Base-by-base conservation (phyloP, 2,888 invertebrate species). In the Latrodectus elegans region DNA sequence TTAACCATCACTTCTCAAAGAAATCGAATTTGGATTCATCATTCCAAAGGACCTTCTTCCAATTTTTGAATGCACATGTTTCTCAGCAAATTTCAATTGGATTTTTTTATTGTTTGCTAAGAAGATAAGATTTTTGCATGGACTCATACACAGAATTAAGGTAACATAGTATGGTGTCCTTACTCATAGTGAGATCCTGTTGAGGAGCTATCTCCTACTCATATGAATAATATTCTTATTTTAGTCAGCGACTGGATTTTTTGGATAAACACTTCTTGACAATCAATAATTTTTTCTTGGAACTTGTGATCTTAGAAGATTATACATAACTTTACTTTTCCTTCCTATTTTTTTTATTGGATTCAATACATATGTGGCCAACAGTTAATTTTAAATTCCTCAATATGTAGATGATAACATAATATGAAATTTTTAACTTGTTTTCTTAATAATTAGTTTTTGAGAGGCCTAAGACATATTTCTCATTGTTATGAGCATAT, bases 21-120 rank as follows among this genome's bases (percentile, higher is more conserved):
- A 38, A 70, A 10, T 70, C 49, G 49, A 70, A 70, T 70, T 70
- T 70, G 70, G 49, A 70, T 70, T 70, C 70, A 22, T 26, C 70
- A 38, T 38, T 70, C 70, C 14, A 38, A 70, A 70, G 38, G 26
- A 38, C 22, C 10, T 70, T 38, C 15, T 70, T 38, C 38, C 70
- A 38, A 38, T 70, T 15, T 70, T 70, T 38, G 49, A 12, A 4
- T 70, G 70, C 26, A 22, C 38, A 26, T 70, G 38, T 8, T 70
- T 38, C 38, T 14, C 15, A 38, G 49, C 38, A 49, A 95, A 94
- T 10, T 95, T 94, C 84, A 95, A 70, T 70, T 38, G 3, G 15
- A 14, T 70, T 22, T 38, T 70, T 6, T 49, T 38, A 38, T 70
- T 38, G 12, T 70, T 70, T 70, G 26, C 38, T 38, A 15, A 15